A percentile compares a stretch with the other conserved stretches of the same genome.
Evolutionary conservation across 2,888 invertebrate genomes (phyloP).

Genomic region (Dorcus parallelipipedus): DNA sequence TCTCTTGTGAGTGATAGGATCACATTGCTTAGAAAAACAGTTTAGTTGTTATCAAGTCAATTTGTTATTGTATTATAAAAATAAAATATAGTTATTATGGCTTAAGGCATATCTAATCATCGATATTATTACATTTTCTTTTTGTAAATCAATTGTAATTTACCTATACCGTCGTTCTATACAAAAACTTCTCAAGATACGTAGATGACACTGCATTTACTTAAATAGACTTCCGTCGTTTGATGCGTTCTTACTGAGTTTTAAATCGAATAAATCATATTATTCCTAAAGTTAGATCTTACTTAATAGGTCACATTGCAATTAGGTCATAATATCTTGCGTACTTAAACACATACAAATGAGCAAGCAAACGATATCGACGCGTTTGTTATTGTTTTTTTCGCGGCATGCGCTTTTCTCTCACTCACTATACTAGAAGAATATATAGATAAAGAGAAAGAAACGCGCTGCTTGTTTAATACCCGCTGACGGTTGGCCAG

Average conservation of each 20-base stretch:
- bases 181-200: too few relatives aligned
- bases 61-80: too few relatives aligned
- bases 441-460: conserved; percentile 3
- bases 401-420: neutral
- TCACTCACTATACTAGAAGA: neutral
- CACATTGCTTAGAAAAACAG: too few relatives aligned
- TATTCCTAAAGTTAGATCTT: neutral
- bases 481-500: neutral
- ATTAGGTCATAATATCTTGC: conserved; percentile 11
- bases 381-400: neutral
- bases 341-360: conserved; percentile 2
- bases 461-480: conserved; percentile 2
- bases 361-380: neutral
- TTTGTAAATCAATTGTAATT: too few relatives aligned
- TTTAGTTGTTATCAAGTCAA: too few relatives aligned
- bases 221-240: neutral
- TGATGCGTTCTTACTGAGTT: neutral
- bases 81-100: too few relatives aligned
- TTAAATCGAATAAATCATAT: neutral
- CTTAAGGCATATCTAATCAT: too few relatives aligned
- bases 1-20: too few relatives aligned
- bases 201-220: too few relatives aligned
- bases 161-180: too few relatives aligned
- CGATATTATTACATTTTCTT: too few relatives aligned
- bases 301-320: conserved; percentile 7